phyloP scores from a whole-genome alignment of 2,888 invertebrate genomes.

The Drosophila infuscata region DNA sequence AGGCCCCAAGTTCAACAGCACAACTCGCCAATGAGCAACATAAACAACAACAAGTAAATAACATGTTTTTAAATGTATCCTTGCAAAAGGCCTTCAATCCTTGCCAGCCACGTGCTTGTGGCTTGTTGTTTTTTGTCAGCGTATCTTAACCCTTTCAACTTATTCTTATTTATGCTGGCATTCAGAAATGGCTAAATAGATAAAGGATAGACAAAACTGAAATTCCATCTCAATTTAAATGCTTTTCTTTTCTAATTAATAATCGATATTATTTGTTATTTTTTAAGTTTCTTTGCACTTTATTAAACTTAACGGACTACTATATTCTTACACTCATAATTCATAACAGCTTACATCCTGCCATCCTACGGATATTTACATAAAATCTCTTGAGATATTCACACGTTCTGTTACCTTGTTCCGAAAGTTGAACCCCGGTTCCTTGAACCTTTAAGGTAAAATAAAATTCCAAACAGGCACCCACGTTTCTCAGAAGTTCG shows the following conservation, averaged over 20 bases:
- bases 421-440: slow-evolving; percentile 57
- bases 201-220: neutral
- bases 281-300: too few species aligned
- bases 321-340: neutral
- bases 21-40: slow-evolving; percentile 34
- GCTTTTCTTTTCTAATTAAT: neutral
- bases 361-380: neutral
- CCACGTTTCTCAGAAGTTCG: slow-evolving; percentile 23
- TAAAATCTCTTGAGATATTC: slow-evolving; percentile 4
- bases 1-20: slow-evolving; percentile 45
- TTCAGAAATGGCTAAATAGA: slow-evolving; percentile 42
- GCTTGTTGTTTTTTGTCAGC: slow-evolving; percentile 43
- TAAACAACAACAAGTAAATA: slow-evolving; percentile 34
- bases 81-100: slow-evolving; percentile 29
- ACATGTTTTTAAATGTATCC: slow-evolving; percentile 41
- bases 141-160: slow-evolving; percentile 52
- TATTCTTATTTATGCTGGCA: slow-evolving; percentile 33
- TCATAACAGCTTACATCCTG: neutral
- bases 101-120: slow-evolving; percentile 34
- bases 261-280: neutral
- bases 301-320: neutral
- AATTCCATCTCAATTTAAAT: neutral
- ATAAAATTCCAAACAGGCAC: slow-evolving; percentile 28
- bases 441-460: slow-evolving; percentile 51
- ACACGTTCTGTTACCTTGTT: neutral